Evolutionary conservation across 2,888 invertebrate genomes (phyloP).

Genomic region (Lasioglossum malachurum): DNA sequence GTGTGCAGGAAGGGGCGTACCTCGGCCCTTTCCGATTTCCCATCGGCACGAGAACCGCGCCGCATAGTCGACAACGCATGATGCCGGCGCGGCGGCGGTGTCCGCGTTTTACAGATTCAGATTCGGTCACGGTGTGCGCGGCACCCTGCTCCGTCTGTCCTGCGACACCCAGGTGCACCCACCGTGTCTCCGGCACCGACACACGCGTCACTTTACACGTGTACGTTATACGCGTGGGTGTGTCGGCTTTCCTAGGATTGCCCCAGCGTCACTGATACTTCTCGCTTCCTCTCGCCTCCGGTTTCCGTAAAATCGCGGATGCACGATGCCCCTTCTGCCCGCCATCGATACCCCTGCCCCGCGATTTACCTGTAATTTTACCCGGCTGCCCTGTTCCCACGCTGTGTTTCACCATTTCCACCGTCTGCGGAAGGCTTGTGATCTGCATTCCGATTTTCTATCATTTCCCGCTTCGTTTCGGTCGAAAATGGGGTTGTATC

Average conservation of each 20-base stretch:
- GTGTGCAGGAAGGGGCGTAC: neutral
- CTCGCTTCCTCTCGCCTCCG: slow-evolving; percentile 54
- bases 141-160: slow-evolving; percentile 60
- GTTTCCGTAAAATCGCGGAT: slow-evolving; percentile 58
- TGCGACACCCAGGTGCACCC: slow-evolving; percentile 80
- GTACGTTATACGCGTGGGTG: slow-evolving; percentile 59
- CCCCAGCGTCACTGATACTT: slow-evolving; percentile 59
- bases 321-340: slow-evolving; percentile 11
- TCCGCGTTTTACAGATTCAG: slow-evolving; percentile 81
- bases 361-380: slow-evolving; percentile 39
- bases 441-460: neutral
- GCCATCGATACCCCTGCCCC: slow-evolving; percentile 38
- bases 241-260: slow-evolving; percentile 59
- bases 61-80: slow-evolving; percentile 52
- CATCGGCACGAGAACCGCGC: neutral
- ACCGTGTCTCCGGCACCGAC: slow-evolving; percentile 83
- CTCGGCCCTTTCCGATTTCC: neutral
- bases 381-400: slow-evolving; percentile 33
- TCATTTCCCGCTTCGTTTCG: neutral
- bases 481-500: neutral
- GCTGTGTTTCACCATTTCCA: slow-evolving; percentile 1
- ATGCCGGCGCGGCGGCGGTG: slow-evolving; percentile 66
- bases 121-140: slow-evolving; percentile 82
- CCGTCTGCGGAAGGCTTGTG: neutral
- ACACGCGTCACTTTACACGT: slow-evolving; percentile 55